Evolutionary conservation across 2,888 invertebrate species (phyloP), one percentile per base, ranked within the genome.

Genomic region (Iphiclides podalirius): DNA sequence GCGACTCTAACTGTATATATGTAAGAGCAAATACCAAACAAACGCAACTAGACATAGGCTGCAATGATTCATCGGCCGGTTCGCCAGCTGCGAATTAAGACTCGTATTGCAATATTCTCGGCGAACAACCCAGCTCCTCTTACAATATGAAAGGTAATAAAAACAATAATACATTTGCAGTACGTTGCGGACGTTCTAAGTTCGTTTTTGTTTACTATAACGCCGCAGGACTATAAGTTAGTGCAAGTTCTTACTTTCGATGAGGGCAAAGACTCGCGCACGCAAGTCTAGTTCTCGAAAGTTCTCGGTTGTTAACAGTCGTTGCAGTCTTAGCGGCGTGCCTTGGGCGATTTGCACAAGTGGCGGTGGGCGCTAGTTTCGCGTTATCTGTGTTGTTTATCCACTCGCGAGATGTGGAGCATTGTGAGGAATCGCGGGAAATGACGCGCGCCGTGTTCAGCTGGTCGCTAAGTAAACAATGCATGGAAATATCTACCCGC

Each of bases 51-150:
- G 61, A 68, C 64, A 66, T 72, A 69, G 66, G 69, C 58, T 61
- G 50, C 55, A 70, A 70, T 84, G 83, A 85, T 71, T 86, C 84
- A 85, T 71, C 67, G 55, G 61, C 61, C 62, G 61, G 63, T 66
- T 62, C 66, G 72, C 74, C 80, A 79, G 80, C 78, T 79, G 81
- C 71, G 70, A 75, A 73, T 70, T 72, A 72, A 73, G 70, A 74
- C 66, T 82, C 75, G 56, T 68, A 74, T 80, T 80, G 76, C 77
- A 76, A 71, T 59, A 66, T 71, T 75, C 73, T 71, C 67, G 63
- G 64, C 64, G 64, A 75, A 72, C 74, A 68, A 69, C 65, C 59
- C 60, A 54, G 65, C 68, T 78, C 75, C 59, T 67, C 70, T 81
- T 79, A 73, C 78, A 72, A 61, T 70, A 70, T 70, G 64, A 68